These are phyloP conservation scores for Hydrochoerus hydrochaeris DNA, from an alignment of 2,113 vertebrate species.

Conservation along the genomic window DNA sequence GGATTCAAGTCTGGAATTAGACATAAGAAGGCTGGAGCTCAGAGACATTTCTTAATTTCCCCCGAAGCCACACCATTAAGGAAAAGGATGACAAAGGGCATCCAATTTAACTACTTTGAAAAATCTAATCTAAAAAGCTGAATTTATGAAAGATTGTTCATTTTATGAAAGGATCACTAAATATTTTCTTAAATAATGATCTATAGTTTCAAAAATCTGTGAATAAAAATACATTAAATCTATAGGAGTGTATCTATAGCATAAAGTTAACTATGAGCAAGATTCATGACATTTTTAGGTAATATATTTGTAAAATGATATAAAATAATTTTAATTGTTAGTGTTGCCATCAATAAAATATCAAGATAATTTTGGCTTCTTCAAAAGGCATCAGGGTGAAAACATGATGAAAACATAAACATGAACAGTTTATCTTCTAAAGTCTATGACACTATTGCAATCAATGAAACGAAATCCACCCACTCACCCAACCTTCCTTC, in stretches of 20 bases:
- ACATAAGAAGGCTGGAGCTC: slow-evolving; percentile 18
- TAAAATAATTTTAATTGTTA: slow-evolving; percentile 52
- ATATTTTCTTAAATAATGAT: slow-evolving; percentile 20
- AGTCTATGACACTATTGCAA: slow-evolving; percentile 5
- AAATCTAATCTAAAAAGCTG: slow-evolving; percentile 39
- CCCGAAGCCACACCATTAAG: not conserved
- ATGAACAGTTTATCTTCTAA: slow-evolving; percentile 5
- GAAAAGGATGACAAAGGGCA: slow-evolving; percentile 18
- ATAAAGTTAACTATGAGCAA: slow-evolving; percentile 46
- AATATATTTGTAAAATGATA: slow-evolving; percentile 40
- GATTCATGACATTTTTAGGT: slow-evolving; percentile 25
- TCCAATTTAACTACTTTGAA: slow-evolving; percentile 24
- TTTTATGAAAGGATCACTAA: not conserved
- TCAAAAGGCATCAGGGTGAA: not conserved
- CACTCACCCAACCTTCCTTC: slow-evolving; percentile 10
- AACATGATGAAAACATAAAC: slow-evolving; percentile 28
- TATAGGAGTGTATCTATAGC: slow-evolving; percentile 3
- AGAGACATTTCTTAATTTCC: not conserved
- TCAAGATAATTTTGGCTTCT: slow-evolving; percentile 39
- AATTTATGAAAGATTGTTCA: slow-evolving; percentile 12
- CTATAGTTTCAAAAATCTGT: slow-evolving; percentile 27
- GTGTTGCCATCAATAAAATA: slow-evolving; percentile 15
- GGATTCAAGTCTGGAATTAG: slow-evolving; percentile 25
- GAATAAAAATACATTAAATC: slow-evolving; percentile 22
- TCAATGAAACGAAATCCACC: slow-evolving; percentile 56